Evolutionary conservation across 1,140 invertebrate species (phyloP).

Genomic region (Heliconius himera): DNA sequence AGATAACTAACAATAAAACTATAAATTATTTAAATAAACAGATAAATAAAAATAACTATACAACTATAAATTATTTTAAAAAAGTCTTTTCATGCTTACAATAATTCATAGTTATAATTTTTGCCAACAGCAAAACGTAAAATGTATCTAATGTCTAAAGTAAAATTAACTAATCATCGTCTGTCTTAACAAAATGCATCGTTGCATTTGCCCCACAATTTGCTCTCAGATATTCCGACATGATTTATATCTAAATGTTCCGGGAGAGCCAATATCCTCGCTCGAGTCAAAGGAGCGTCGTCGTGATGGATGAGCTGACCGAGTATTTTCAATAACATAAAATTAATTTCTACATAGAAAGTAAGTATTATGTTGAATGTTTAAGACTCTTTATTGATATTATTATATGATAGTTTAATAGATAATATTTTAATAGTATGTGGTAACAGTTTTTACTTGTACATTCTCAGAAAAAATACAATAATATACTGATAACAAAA

Average conservation of each 20-base stretch:
- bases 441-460: background rate
- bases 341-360: constrained; percentile 59
- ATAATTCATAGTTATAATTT: background rate
- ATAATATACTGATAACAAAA: too few relatives aligned
- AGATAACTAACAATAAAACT: too few relatives aligned
- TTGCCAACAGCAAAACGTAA: background rate
- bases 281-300: constrained; percentile 42
- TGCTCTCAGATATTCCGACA: constrained; percentile 34
- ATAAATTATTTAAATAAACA: too few relatives aligned
- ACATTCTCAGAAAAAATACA: too few relatives aligned
- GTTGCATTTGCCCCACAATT: constrained; percentile 33
- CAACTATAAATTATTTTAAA: too few relatives aligned
- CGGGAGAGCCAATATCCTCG: constrained; percentile 46
- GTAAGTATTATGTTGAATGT: constrained; percentile 41
- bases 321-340: constrained; percentile 51
- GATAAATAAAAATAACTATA: too few relatives aligned
- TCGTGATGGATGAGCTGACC: constrained; percentile 51
- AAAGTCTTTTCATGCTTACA: background rate
- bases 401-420: background rate
- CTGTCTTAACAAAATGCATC: constrained; percentile 29
- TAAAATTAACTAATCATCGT: constrained; percentile 31
- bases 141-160: constrained; percentile 4
- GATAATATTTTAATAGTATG: background rate
- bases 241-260: constrained; percentile 40
- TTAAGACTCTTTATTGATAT: constrained; percentile 23